Conservation (phyloP, 2,888 invertebrate genomes). For the Diarsia mendica region DNA sequence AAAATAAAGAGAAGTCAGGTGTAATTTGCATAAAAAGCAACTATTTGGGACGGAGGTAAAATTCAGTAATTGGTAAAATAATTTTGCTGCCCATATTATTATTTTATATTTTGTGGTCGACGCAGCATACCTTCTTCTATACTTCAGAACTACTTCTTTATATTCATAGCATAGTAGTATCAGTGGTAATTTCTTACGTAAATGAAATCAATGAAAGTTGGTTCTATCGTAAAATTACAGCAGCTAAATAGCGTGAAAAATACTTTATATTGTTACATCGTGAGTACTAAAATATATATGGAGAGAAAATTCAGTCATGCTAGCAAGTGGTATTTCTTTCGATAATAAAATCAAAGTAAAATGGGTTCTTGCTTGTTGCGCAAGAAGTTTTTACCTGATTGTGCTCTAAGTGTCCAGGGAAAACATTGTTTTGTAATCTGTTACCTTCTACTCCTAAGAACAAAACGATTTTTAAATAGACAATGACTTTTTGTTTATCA, state of each 20-base stretch:
- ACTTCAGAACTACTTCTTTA: too few species aligned
- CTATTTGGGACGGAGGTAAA: neutral
- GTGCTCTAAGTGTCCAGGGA: neutral
- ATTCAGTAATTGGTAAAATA: neutral
- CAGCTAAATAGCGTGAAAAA: neutral
- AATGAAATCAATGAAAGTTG: neutral
- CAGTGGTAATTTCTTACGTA: neutral
- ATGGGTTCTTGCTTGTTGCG: neutral
- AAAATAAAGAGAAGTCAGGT: too few species aligned
- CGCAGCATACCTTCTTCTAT: too few species aligned
- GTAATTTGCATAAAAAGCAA: neutral
- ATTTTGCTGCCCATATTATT: too few species aligned
- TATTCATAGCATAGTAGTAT: neutral
- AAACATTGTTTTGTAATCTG: constrained; percentile 6
- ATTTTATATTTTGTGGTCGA: too few species aligned
- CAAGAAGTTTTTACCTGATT: constrained; percentile 37
- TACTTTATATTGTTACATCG: neutral
- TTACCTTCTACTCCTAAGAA: neutral
- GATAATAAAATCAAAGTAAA: constrained; percentile 25
- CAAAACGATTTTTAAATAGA: neutral
- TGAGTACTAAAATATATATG: too few species aligned
- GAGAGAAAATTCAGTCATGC: neutral
- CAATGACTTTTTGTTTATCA: neutral
- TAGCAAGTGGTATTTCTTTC: neutral
- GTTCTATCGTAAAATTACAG: neutral